Conservation (phyloP, 1,140 invertebrate genomes). For the Drosophila micromelanica region DNA sequence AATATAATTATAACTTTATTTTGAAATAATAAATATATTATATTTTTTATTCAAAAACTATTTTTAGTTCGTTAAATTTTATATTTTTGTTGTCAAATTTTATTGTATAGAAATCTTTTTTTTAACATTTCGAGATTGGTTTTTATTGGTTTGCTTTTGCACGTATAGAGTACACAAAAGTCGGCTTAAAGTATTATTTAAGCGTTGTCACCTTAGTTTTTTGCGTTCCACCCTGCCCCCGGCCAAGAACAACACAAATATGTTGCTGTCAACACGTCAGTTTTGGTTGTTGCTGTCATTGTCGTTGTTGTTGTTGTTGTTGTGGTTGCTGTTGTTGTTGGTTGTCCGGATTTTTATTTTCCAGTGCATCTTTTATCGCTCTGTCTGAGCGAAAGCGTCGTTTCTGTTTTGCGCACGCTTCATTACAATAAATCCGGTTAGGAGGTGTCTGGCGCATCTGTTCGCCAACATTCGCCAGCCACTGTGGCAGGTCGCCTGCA, state of each 20-base stretch:
- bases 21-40: too few relatives aligned
- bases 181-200: neutral
- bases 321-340: conserved; percentile 33
- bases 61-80: too few relatives aligned
- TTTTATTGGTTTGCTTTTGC: neutral
- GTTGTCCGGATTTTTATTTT: conserved; percentile 52
- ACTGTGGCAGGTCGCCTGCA: conserved; percentile 1
- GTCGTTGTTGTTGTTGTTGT: conserved; percentile 10
- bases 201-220: conserved; percentile 7
- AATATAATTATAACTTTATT: too few relatives aligned
- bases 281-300: conserved; percentile 20
- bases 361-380: conserved; percentile 70
- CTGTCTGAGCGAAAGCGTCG: conserved; percentile 62
- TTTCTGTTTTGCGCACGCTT: conserved; percentile 78
- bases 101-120: too few relatives aligned
- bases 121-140: neutral
- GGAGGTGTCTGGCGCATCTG: conserved; percentile 55
- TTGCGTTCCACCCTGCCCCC: neutral
- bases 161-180: conserved; percentile 6
- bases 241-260: conserved; percentile 45
- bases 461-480: conserved; percentile 11
- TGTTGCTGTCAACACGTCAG: conserved; percentile 71
- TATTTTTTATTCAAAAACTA: too few relatives aligned
- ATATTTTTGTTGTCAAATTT: too few relatives aligned
- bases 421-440: conserved; percentile 83